phyloP scores from a whole-genome alignment of 2,113 vertebrate genomes.

The Pionites leucogaster region DNA sequence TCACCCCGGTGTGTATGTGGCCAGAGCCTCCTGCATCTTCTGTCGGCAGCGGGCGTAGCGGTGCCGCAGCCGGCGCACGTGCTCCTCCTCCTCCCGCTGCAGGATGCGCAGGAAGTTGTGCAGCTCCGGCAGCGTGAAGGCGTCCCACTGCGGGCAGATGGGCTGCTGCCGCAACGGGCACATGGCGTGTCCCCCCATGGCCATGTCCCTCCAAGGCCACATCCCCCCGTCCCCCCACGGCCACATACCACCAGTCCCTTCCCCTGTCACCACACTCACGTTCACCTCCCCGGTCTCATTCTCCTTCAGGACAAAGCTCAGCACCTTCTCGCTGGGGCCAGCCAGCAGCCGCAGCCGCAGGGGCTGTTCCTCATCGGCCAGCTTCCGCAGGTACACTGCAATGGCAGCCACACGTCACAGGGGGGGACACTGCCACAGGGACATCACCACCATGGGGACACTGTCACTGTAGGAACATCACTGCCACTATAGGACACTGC shows the following conservation, averaged over 20 bases:
- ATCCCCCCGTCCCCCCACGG: not conserved
- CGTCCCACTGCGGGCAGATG: constrained; percentile 84
- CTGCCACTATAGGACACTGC: not conserved
- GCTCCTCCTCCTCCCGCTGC: constrained; percentile 92
- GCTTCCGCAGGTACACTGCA: constrained; percentile 87
- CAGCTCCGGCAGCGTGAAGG: constrained; percentile 91
- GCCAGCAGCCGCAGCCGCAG: constrained; percentile 87
- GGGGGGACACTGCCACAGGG: not conserved
- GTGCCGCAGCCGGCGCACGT: constrained; percentile 86
- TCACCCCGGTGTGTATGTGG: constrained; percentile 84
- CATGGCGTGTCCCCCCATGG: rapidly evolving
- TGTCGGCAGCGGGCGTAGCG: constrained; percentile 85
- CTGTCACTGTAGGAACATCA: not conserved
- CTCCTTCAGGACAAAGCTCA: constrained; percentile 92
- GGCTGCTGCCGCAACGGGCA: not conserved
- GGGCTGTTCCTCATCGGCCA: constrained; percentile 85
- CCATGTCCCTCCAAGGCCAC: rapidly evolving
- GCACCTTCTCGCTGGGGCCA: constrained; percentile 87
- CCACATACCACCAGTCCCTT: rapidly evolving
- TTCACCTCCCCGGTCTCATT: constrained; percentile 95
- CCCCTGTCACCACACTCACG: constrained; percentile 79
- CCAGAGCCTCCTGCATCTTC: constrained; percentile 86
- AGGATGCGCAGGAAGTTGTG: constrained; percentile 93
- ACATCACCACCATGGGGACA: not conserved
- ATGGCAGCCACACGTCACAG: rapidly evolving